A percentile compares a stretch with the other conserved stretches of the same genome.
These are phyloP conservation scores for Platycercus adscitus DNA, from an alignment of 2,113 vertebrate species.

Conservation along the genomic window DNA sequence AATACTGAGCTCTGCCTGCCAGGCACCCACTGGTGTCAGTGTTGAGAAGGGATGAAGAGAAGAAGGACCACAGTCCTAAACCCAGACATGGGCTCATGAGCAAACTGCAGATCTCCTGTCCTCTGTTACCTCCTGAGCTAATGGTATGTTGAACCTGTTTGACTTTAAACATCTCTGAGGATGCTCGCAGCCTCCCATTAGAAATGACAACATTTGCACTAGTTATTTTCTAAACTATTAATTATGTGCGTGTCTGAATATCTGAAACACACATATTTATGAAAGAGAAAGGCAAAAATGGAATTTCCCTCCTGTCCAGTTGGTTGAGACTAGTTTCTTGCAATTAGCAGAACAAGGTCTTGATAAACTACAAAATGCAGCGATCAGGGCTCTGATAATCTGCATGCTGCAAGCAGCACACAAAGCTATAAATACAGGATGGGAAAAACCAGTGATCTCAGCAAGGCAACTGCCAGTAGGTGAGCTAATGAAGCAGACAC, in stretches of 20 bases:
- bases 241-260: background rate
- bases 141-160: background rate
- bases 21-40: background rate
- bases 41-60: background rate
- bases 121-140: background rate
- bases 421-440: conserved; percentile 52
- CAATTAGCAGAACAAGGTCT: background rate
- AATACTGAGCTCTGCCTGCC: background rate
- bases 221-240: background rate
- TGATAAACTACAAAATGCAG: background rate
- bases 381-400: background rate
- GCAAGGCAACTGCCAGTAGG: conserved; percentile 61
- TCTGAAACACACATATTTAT: background rate
- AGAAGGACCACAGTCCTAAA: background rate
- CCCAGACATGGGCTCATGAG: background rate
- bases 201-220: background rate
- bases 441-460: conserved; percentile 69
- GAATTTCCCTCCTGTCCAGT: background rate
- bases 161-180: background rate
- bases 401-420: conserved; percentile 8
- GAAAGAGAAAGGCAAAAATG: background rate
- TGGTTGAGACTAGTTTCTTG: background rate
- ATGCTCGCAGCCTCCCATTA: background rate
- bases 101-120: background rate
- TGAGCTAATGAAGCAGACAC: conserved; percentile 60